Evolutionary conservation across 2,113 vertebrate genomes (phyloP).

Genomic region (Seriola dumerili): DNA sequence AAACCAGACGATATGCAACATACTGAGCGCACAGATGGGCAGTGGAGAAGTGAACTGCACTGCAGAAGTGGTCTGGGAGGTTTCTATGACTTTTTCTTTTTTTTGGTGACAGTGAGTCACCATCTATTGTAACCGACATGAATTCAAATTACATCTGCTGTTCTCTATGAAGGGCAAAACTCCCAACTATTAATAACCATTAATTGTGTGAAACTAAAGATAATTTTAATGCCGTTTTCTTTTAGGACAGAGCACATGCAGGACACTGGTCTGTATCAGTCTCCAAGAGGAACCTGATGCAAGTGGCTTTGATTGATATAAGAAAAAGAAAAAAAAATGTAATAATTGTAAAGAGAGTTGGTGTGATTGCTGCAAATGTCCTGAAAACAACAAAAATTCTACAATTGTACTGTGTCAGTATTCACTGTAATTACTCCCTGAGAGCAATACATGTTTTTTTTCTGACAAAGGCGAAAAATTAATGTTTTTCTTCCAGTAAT

Average conservation of each 20-base stretch:
- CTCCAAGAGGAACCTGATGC: background rate
- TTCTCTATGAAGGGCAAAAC: background rate
- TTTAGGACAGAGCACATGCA: background rate
- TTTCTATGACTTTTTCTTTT: background rate
- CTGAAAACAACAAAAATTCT: constrained; percentile 31
- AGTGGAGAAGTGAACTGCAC: background rate
- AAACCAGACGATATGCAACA: background rate
- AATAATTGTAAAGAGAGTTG: background rate
- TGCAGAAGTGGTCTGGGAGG: background rate
- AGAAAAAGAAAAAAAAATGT: background rate
- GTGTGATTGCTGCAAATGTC: constrained; percentile 12
- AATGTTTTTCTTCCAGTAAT: constrained; percentile 65
- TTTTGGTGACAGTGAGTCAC: background rate
- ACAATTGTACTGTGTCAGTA: constrained; percentile 27
- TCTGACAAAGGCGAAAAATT: constrained; percentile 28
- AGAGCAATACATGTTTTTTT: constrained; percentile 53
- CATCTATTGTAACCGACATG: background rate
- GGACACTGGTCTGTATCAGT: background rate
- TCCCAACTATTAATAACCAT: background rate
- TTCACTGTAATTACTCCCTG: constrained; percentile 72
- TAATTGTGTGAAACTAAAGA: background rate
- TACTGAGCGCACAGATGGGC: background rate
- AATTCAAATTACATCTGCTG: background rate
- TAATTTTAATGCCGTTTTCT: background rate
- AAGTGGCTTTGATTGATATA: background rate